A percentile compares a stretch with the other conserved stretches of the same genome.
Conservation (phyloP, 2,113 vertebrate species). For the Cyanoramphus novaezelandiae region DNA sequence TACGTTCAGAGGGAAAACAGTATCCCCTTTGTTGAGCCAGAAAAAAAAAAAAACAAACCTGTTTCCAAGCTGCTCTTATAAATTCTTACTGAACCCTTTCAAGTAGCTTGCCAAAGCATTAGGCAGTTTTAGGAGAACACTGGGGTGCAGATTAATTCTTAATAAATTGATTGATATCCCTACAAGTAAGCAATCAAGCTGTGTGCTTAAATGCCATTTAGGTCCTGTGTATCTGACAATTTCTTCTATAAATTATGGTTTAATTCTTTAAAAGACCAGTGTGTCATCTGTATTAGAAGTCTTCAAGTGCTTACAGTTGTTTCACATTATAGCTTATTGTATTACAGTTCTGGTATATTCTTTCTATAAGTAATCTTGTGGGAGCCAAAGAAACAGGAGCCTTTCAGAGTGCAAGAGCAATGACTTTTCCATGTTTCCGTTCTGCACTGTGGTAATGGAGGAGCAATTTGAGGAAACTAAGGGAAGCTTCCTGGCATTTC, state of each 20-base stretch:
- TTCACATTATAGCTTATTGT: conserved; percentile 67
- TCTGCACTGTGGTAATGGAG: background rate
- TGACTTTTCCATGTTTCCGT: conserved; percentile 56
- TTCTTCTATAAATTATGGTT: conserved; percentile 42
- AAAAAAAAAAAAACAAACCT: background rate
- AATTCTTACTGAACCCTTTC: conserved; percentile 77
- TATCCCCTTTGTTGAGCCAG: conserved; percentile 75
- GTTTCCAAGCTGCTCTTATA: conserved; percentile 70
- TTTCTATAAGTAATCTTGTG: conserved; percentile 57
- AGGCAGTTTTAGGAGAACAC: conserved; percentile 70
- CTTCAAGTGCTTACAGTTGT: conserved; percentile 58
- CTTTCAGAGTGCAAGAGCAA: background rate
- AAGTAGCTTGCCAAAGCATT: conserved; percentile 76
- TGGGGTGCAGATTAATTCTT: conserved; percentile 71
- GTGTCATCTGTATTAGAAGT: conserved; percentile 31
- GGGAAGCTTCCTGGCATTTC: background rate
- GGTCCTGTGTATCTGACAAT: background rate
- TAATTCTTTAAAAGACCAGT: conserved; percentile 35
- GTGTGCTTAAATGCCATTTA: conserved; percentile 43
- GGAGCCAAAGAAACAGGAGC: conserved; percentile 43
- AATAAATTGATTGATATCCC: conserved; percentile 76
- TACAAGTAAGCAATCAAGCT: conserved; percentile 53
- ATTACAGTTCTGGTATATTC: conserved; percentile 47
- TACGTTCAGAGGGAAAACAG: conserved; percentile 71
- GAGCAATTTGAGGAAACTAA: background rate